phyloP scores from a whole-genome alignment of 2,888 invertebrate genomes.

The Parnassius smintheus region DNA sequence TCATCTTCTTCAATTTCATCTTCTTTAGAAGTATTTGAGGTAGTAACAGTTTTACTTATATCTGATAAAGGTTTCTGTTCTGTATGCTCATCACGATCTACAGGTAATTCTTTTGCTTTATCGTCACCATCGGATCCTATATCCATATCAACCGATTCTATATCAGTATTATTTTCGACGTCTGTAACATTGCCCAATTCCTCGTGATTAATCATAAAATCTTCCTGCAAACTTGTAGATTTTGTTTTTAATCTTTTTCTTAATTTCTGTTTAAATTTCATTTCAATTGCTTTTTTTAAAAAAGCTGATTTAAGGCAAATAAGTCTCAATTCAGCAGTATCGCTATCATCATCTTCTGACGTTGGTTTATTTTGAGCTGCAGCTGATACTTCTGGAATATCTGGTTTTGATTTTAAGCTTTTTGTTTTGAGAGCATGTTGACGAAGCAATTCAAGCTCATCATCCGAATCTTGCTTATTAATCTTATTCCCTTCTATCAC shows the following conservation, averaged over 20 bases:
- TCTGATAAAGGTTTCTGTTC: slow-evolving; percentile 12
- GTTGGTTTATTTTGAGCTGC: slow-evolving; percentile 37
- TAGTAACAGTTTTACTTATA: slow-evolving; percentile 5
- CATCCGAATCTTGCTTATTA: slow-evolving; percentile 61
- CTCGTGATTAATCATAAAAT: slow-evolving; percentile 44
- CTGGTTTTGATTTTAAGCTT: slow-evolving; percentile 44
- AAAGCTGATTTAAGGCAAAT: slow-evolving; percentile 86
- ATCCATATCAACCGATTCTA: slow-evolving; percentile 78
- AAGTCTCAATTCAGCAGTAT: slow-evolving; percentile 82
- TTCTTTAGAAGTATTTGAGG: slow-evolving; percentile 29
- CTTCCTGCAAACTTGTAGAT: slow-evolving; percentile 54
- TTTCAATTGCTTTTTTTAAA: slow-evolving; percentile 83
- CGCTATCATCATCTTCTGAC: slow-evolving; percentile 80
- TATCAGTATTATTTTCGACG: slow-evolving; percentile 68
- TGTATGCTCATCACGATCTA: slow-evolving; percentile 28
- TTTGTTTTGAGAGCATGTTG: slow-evolving; percentile 73
- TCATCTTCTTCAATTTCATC: slow-evolving; percentile 82
- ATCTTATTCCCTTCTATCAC: slow-evolving; percentile 31
- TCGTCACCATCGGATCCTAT: slow-evolving; percentile 72
- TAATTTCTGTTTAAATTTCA: slow-evolving; percentile 72
- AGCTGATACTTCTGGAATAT: slow-evolving; percentile 30
- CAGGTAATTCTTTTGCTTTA: slow-evolving; percentile 50
- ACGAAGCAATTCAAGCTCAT: slow-evolving; percentile 69
- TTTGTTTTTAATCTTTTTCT: slow-evolving; percentile 58
- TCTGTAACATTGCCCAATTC: slow-evolving; percentile 35